These are phyloP conservation scores for Delichon dasypus DNA, from an alignment of 2,797 vertebrate genomes.

Conservation along the genomic window DNA sequence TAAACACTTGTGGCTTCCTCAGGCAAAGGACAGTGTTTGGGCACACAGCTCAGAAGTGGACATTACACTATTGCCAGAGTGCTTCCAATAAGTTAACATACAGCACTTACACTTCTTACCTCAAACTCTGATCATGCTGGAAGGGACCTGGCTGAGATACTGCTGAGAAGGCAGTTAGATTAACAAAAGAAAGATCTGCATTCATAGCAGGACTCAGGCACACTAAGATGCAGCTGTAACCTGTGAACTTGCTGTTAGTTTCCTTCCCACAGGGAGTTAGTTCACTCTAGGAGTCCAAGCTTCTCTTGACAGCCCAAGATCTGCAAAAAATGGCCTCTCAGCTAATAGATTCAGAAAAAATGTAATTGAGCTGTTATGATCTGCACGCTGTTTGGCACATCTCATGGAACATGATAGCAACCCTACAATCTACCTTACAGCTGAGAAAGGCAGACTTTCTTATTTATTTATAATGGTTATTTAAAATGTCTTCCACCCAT, in stretches of 20 bases:
- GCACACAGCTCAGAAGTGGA: not conserved
- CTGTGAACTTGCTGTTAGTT: not conserved
- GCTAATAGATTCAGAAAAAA: not conserved
- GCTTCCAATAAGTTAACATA: not conserved
- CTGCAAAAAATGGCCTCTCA: not conserved
- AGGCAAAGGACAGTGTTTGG: not conserved
- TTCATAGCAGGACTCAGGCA: not conserved
- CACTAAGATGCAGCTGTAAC: conserved; percentile 3
- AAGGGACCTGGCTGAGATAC: not conserved
- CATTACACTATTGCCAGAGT: not conserved
- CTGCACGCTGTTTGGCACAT: not conserved
- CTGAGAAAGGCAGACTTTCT: not conserved
- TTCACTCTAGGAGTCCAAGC: not conserved
- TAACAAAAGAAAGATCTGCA: conserved; percentile 6
- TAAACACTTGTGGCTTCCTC: not conserved
- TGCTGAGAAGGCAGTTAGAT: conserved; percentile 15
- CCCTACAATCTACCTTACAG: not conserved
- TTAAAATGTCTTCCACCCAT: not conserved
- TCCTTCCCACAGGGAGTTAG: not conserved
- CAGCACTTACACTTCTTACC: not conserved
- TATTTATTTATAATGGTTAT: too few relatives aligned
- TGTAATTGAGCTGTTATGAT: not conserved
- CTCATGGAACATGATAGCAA: not conserved
- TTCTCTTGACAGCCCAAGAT: not conserved
- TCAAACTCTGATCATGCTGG: not conserved